These are phyloP conservation scores for Trisateles emortualis DNA, from an alignment of 2,888 invertebrate genomes.

Conservation along the genomic window DNA sequence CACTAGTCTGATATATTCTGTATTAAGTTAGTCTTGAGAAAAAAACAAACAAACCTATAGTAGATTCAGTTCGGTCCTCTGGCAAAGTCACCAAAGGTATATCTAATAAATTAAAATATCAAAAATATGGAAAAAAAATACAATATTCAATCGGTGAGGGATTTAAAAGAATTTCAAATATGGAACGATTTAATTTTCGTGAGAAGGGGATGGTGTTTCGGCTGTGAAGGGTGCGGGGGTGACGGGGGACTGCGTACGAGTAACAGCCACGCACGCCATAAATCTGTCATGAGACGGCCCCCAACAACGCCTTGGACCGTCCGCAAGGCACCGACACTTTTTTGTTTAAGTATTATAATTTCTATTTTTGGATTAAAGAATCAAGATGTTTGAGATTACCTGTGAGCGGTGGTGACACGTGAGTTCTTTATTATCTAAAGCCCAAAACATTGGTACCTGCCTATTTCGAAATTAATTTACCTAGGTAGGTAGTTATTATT, in stretches of 20 bases:
- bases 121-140: conserved; percentile 53
- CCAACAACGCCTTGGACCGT: conserved; percentile 72
- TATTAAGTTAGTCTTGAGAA: too few species aligned
- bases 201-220: conserved; percentile 54
- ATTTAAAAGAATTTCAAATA: conserved; percentile 68
- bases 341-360: conserved; percentile 50
- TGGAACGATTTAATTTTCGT: conserved; percentile 75
- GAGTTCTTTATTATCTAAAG: conserved; percentile 14
- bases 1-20: too few species aligned
- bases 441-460: too few species aligned
- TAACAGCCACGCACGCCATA: conserved; percentile 77
- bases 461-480: too few species aligned
- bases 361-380: conserved; percentile 38
- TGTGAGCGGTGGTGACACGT: conserved; percentile 27
- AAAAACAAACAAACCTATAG: too few species aligned
- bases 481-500: too few species aligned
- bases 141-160: conserved; percentile 57
- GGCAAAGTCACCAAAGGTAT: conserved; percentile 48
- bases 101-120: conserved; percentile 41
- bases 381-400: conserved; percentile 43
- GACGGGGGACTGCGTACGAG: conserved; percentile 61
- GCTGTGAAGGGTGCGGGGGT: conserved; percentile 32
- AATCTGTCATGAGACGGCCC: conserved; percentile 79
- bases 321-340: conserved; percentile 58
- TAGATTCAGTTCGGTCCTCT: too few species aligned